Conservation (phyloP, 2,888 invertebrate genomes). For the Acronicta alni region DNA sequence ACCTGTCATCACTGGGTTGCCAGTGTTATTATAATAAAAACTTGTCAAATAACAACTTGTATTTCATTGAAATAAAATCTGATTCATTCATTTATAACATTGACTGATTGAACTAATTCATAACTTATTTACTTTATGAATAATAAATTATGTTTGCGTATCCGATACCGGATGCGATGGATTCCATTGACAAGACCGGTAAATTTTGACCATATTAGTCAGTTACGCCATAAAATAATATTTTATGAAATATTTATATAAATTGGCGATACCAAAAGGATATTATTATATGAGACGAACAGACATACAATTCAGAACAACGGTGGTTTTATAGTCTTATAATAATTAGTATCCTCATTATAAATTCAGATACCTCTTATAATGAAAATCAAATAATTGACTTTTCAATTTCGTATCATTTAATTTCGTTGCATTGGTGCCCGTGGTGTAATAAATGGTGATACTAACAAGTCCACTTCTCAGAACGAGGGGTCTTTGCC, state of each 20-base stretch:
- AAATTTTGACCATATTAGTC: constrained; percentile 38
- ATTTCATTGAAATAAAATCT: constrained; percentile 39
- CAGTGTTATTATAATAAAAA: constrained; percentile 46
- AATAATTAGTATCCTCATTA: constrained; percentile 50
- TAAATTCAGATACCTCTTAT: constrained; percentile 47
- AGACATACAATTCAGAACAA: constrained; percentile 39
- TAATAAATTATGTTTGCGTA: constrained; percentile 32
- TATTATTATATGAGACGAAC: constrained; percentile 27
- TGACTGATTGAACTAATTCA: constrained; percentile 39
- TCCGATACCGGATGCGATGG: constrained; percentile 41
- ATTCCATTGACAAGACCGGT: constrained; percentile 28
- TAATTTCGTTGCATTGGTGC: constrained; percentile 65
- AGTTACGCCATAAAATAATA: constrained; percentile 41
- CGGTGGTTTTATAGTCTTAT: constrained; percentile 42
- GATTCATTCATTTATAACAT: constrained; percentile 50
- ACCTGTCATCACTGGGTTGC: constrained; percentile 39
- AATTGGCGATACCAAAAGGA: constrained; percentile 30
- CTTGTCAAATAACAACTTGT: constrained; percentile 33
- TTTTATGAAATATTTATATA: constrained; percentile 46
- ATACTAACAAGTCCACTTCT: constrained; percentile 83
- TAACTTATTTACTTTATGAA: constrained; percentile 38
- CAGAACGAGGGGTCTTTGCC: constrained; percentile 74
- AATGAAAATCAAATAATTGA: constrained; percentile 65
- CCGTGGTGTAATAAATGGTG: constrained; percentile 85
- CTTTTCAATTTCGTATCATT: constrained; percentile 69